phyloP scores from a whole-genome alignment of 2,888 invertebrate species.

The Altica lythri region DNA sequence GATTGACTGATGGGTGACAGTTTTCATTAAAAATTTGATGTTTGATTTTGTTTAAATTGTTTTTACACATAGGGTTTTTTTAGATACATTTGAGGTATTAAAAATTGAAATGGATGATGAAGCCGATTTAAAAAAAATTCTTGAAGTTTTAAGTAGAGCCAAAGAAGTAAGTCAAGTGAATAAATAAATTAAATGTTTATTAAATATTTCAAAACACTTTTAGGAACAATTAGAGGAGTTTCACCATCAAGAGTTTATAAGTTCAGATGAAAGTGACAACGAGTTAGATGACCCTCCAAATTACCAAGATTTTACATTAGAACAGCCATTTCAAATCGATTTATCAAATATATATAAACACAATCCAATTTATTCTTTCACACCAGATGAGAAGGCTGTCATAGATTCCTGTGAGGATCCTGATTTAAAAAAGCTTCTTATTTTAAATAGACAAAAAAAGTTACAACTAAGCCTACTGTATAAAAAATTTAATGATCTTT shows the following conservation, averaged over 20 bases:
- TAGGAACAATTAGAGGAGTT: slow-evolving; percentile 21
- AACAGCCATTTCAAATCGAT: slow-evolving; percentile 14
- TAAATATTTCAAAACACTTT: slow-evolving; percentile 13
- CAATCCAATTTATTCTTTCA: slow-evolving; percentile 30
- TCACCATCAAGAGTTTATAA: slow-evolving; percentile 34
- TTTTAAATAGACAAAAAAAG: slow-evolving; percentile 44
- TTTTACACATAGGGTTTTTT: no score
- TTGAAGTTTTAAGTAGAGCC: slow-evolving; percentile 25
- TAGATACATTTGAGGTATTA: background rate
- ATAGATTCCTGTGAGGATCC: slow-evolving; percentile 43
- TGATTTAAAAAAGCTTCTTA: slow-evolving; percentile 41
- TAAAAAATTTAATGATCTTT: slow-evolving; percentile 41
- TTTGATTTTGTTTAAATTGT: no score
- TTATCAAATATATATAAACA: slow-evolving; percentile 29
- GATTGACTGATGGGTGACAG: no score
- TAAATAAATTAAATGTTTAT: background rate
- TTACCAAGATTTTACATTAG: slow-evolving; percentile 18
- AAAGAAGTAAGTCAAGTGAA: background rate
- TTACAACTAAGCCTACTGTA: slow-evolving; percentile 41
- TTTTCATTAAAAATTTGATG: no score
- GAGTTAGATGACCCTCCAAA: slow-evolving; percentile 16
- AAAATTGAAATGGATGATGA: slow-evolving; percentile 34
- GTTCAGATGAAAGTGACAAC: slow-evolving; percentile 30
- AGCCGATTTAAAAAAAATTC: slow-evolving; percentile 36
- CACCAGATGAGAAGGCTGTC: slow-evolving; percentile 40